Evolutionary conservation across 2,888 invertebrate genomes (phyloP), one percentile per base, ranked within the genome.

Genomic region (Nomada hirtipes): DNA sequence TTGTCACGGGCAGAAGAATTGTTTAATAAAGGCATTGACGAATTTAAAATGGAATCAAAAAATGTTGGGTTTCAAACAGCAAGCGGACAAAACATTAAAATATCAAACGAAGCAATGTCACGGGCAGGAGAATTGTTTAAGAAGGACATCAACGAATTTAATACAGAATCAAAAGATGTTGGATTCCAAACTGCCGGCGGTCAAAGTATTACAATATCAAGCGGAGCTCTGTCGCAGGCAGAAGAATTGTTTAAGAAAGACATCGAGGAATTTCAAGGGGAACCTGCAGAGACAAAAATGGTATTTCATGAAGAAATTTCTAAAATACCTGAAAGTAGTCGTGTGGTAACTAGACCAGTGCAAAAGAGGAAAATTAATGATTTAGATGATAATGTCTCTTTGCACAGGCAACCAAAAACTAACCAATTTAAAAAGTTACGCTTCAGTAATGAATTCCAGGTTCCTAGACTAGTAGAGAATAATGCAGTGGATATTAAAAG

Each of bases 351-450:
- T 9, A 65, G 79, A 47, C 4, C 76, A 23, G 10, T 75, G 9
- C 75, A 76, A 10, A 87, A 88, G 57, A 76, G 88, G 50, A 82
- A 84, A 52, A 61, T 73, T 26, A 70, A 60, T n/a, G 79, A 87
- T 65, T 75, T 83, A 3, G 90, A 91, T 23, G 89, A 88, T 15
- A 71, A 77, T 20, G 60, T 53, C 18, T 26, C 74, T 15, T 20
- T 60, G 11, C 59, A 50, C 2, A 86, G 70, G n/a, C 23, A 42
- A 44, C 4, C 2, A 9, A 23, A 13, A 47, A 47, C 79, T 23
- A 87, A 85, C 15, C 75, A 76, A 2, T 78, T 83, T 47, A 92
- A 92, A 61, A 91, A 90, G 73, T 82, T 88, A 52, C 87, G 91
- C 57, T 73, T 88, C 26, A 86, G 84, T 53, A 70, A 76, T 18